Base-by-base conservation (phyloP, 1,140 invertebrate species). In the Macrostomum lignano region DNA sequence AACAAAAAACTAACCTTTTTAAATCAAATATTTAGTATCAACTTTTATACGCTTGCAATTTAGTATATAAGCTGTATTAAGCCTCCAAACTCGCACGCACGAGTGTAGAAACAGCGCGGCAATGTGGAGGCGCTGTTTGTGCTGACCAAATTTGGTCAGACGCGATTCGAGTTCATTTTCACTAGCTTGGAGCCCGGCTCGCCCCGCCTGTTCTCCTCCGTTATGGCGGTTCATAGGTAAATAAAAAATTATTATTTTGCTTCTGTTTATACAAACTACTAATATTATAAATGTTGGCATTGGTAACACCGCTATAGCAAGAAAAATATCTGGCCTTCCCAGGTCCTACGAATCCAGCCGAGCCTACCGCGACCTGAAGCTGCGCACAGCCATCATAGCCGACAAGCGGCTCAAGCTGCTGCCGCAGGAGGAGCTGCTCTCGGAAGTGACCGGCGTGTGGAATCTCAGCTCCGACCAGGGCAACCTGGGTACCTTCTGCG, bases 91-190 rank as follows among this genome's bases (percentile, higher is more conserved):
- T 26, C 19, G 24, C 17, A 24, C 3, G 9, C 6, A 19, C 19
- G 5, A 7, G 19, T 49, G 37, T 47, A 74, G 68, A 70, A 74
- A 61, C 59, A 76, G 2, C 64, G 73, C 35, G 77, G 75, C 10
- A 68, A 69, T 13, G 74, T 74, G 0, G 77, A 88, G 55, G 75
- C 82, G 1, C 56, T 96, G 7, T 72, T 84, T 49, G 66, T 93
- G 30, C 58, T 93, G 36, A 74, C 79, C 11, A 72, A 72, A 29
- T 73, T 67, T 41, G 70, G 68, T 44, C 72, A 67, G 37, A 76
- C 73, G 9, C 64, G 74, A 47, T 96, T 86, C 50, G 86, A 94
- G 59, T 94, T 94, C 51, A 72, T 94, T 39, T 94, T 96, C 48
- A 91, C 81, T 3, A 88, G 88, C 62, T n/a, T n/a, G n/a, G n/a